Conservation (phyloP, 1,140 invertebrate species). For the Venustaconcha ellipsiformis region DNA sequence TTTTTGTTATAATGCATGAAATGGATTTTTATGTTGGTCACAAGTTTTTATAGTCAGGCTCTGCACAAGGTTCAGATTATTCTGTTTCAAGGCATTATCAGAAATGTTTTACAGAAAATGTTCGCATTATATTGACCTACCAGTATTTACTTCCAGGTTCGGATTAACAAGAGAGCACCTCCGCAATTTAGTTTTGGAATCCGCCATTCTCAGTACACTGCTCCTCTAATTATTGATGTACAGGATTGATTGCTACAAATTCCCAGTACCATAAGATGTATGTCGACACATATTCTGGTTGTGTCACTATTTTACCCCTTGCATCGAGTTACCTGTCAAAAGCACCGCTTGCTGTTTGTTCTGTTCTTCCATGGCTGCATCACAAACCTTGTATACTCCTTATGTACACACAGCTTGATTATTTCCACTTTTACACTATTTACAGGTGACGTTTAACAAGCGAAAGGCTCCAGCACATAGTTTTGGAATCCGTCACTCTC, state of each 20-base stretch:
- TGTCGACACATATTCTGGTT: background rate
- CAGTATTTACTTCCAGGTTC: conserved; percentile 61
- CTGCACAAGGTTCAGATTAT: background rate
- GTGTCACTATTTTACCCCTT: background rate
- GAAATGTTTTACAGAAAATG: conserved; percentile 16
- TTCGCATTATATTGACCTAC: conserved; percentile 9
- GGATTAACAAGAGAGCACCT: conserved; percentile 52
- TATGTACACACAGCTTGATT: background rate
- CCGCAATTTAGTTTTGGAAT: conserved; percentile 87
- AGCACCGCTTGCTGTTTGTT: background rate
- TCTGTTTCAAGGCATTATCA: conserved; percentile 8
- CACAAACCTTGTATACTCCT: background rate
- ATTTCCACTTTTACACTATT: conserved; percentile 25
- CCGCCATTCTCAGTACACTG: conserved; percentile 82
- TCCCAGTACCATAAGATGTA: conserved; percentile 2
- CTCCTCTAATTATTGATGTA: conserved; percentile 60
- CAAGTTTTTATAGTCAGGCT: background rate
- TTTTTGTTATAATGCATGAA: background rate
- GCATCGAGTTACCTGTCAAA: background rate
- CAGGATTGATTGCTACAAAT: conserved; percentile 19
- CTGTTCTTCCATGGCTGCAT: background rate
- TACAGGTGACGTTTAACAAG: conserved; percentile 64
- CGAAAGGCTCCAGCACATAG: conserved; percentile 74
- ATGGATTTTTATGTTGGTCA: background rate
- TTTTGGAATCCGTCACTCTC: conserved; percentile 90